A percentile compares a stretch with the other conserved stretches of the same genome.
Conservation (phyloP, 2,888 invertebrate genomes). For the Bimastos eiseni region DNA sequence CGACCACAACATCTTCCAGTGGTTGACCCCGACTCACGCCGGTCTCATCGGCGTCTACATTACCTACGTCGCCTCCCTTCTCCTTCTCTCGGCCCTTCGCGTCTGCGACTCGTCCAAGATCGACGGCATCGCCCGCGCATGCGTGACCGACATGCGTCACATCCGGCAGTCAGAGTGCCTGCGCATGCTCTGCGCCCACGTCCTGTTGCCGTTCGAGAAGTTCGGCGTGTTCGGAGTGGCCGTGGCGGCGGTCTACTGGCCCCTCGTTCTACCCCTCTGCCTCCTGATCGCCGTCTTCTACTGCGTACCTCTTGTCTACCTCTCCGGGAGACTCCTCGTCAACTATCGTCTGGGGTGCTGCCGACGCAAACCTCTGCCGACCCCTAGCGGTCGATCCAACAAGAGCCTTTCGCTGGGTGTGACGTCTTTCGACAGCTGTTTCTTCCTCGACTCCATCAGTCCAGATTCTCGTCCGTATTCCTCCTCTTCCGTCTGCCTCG, state of each 20-base stretch:
- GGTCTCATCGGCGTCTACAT: conserved; percentile 40
- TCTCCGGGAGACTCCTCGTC: conserved; percentile 41
- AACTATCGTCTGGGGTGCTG: conserved; percentile 39
- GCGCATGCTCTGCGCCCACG: conserved; percentile 42
- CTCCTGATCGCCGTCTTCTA: conserved; percentile 41
- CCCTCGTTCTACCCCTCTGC: conserved; percentile 41
- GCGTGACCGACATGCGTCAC: conserved; percentile 41
- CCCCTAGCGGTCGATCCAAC: conserved; percentile 14
- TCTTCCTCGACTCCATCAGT: conserved; percentile 45
- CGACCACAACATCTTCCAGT: conserved; percentile 41
- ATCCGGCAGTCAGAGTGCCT: conserved; percentile 40
- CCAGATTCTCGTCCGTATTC: conserved; percentile 32
- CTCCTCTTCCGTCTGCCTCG: not conserved
- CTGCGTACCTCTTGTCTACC: conserved; percentile 44
- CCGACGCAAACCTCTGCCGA: conserved; percentile 27
- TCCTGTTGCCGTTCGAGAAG: conserved; percentile 45
- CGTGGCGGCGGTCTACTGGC: conserved; percentile 43
- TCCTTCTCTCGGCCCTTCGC: conserved; percentile 38
- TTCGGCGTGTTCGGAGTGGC: conserved; percentile 45
- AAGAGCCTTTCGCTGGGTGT: conserved; percentile 39
- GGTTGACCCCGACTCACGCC: conserved; percentile 40
- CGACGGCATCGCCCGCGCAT: conserved; percentile 36
- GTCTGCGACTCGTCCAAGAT: conserved; percentile 35
- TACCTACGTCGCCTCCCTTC: conserved; percentile 38
- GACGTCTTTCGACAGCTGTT: conserved; percentile 42